phyloP scores from a whole-genome alignment of 2,888 invertebrate genomes.

The Elaeidobius kamerunicus region DNA sequence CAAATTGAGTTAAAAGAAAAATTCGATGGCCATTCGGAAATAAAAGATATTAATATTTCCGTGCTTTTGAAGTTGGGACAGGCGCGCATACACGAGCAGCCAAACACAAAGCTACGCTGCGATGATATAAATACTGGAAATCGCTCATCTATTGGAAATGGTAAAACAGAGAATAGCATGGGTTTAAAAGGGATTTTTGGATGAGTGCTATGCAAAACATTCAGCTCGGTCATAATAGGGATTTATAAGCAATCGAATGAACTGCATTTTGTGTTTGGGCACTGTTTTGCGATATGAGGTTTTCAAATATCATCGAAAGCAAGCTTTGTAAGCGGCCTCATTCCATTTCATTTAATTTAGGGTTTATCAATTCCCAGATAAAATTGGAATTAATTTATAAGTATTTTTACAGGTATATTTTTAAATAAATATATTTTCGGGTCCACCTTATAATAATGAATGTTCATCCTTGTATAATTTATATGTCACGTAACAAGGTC shows the following conservation, averaged over 20 bases:
- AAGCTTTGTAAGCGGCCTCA: not conserved
- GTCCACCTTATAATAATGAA: too few relatives aligned
- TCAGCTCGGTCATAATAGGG: slow-evolving; percentile 15
- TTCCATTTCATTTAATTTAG: not conserved
- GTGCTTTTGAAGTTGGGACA: slow-evolving; percentile 20
- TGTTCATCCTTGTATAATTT: too few relatives aligned
- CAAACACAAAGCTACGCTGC: slow-evolving; percentile 20
- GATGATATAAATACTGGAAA: slow-evolving; percentile 14
- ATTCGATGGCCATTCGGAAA: not conserved
- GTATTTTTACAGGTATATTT: too few relatives aligned
- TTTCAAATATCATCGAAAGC: slow-evolving; percentile 13
- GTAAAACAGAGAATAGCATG: slow-evolving; percentile 22
- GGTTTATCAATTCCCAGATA: too few relatives aligned
- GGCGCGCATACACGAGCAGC: slow-evolving; percentile 12
- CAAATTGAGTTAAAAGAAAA: not conserved
- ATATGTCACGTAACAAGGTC: too few relatives aligned
- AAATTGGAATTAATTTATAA: too few relatives aligned
- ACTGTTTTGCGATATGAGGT: slow-evolving; percentile 19
- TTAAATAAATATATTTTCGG: too few relatives aligned
- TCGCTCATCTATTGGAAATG: slow-evolving; percentile 14
- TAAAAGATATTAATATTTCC: slow-evolving; percentile 1
- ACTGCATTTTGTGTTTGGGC: slow-evolving; percentile 17
- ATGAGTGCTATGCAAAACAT: slow-evolving; percentile 22
- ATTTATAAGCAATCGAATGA: slow-evolving; percentile 21
- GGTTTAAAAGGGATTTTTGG: slow-evolving; percentile 25